A percentile compares a stretch with the other conserved stretches of the same genome.
Conservation (phyloP, 2,888 invertebrate genomes). For the Spialia ferax region DNA sequence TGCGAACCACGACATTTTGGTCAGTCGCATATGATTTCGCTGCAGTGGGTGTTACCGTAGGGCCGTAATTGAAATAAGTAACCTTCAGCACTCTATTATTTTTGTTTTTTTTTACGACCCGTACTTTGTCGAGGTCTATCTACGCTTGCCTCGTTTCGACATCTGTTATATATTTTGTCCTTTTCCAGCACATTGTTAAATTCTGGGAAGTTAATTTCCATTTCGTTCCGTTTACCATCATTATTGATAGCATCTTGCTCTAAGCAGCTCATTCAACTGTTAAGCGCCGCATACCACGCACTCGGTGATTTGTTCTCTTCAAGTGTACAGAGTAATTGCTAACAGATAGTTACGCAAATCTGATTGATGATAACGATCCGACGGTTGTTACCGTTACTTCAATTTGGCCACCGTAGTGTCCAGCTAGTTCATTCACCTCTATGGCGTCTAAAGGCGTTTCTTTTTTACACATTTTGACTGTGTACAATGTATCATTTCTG, state of each 20-base stretch:
- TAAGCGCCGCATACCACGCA: slow-evolving; percentile 61
- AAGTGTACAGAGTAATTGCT: slow-evolving; percentile 74
- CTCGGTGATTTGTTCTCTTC: slow-evolving; percentile 62
- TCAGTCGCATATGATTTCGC: slow-evolving; percentile 45
- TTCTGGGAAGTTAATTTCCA: slow-evolving; percentile 39
- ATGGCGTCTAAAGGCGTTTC: slow-evolving; percentile 42
- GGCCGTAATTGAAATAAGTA: slow-evolving; percentile 27
- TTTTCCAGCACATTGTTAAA: slow-evolving; percentile 29
- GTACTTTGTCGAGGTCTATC: slow-evolving; percentile 22
- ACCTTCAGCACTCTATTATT: slow-evolving; percentile 15
- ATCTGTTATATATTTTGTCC: slow-evolving; percentile 7
- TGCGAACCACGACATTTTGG: slow-evolving; percentile 51
- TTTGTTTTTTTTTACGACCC: slow-evolving; percentile 19
- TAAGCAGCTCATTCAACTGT: slow-evolving; percentile 46
- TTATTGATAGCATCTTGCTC: slow-evolving; percentile 38
- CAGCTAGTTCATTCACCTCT: slow-evolving; percentile 73
- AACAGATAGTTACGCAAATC: slow-evolving; percentile 84
- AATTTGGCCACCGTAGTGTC: slow-evolving; percentile 80
- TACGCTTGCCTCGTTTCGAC: slow-evolving; percentile 15
- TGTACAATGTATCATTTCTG: slow-evolving; percentile 40
- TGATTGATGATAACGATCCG: slow-evolving; percentile 83
- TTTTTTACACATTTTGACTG: slow-evolving; percentile 52
- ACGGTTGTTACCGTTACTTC: slow-evolving; percentile 76
- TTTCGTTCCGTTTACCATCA: slow-evolving; percentile 39
- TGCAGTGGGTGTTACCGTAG: slow-evolving; percentile 51